Percentiles rank a stretch among this genome's conserved stretches.
Evolutionary conservation across 2,113 vertebrate genomes (phyloP).

Genomic region (Hippocampus guttulatus): DNA sequence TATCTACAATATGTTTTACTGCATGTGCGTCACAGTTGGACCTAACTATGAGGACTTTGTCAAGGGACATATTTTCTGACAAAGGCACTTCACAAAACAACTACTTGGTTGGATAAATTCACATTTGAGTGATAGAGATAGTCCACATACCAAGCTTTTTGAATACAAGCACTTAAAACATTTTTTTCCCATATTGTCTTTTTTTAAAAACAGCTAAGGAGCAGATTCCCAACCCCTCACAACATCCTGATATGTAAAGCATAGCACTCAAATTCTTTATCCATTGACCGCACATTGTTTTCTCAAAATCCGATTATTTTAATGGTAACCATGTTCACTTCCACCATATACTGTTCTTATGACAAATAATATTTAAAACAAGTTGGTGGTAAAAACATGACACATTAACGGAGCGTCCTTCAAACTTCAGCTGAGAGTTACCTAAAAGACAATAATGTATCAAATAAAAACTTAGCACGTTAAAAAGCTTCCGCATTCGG

Average conservation of each 20-base stretch:
- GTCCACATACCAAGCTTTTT: neutral
- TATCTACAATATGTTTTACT: too few species aligned
- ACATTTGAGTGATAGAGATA: neutral
- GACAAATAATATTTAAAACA: constrained; percentile 3
- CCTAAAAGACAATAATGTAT: too few species aligned
- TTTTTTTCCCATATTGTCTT: too few species aligned
- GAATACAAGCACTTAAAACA: neutral
- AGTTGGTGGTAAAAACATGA: neutral
- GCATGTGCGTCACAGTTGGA: too few species aligned
- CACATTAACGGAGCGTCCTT: neutral
- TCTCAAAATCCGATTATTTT: neutral
- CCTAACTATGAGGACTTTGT: too few species aligned
- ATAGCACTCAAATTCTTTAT: neutral
- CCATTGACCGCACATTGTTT: neutral
- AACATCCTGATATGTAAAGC: neutral
- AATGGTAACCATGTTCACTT: neutral
- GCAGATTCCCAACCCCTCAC: neutral
- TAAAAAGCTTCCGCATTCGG: too few species aligned
- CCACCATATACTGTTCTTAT: neutral
- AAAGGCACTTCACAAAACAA: too few species aligned
- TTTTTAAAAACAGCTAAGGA: neutral
- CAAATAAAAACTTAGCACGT: too few species aligned
- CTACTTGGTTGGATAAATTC: neutral
- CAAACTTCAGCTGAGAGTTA: neutral
- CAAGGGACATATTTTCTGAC: too few species aligned